Evolutionary conservation across 2,113 vertebrate genomes (phyloP).

Genomic region (Apus apus): DNA sequence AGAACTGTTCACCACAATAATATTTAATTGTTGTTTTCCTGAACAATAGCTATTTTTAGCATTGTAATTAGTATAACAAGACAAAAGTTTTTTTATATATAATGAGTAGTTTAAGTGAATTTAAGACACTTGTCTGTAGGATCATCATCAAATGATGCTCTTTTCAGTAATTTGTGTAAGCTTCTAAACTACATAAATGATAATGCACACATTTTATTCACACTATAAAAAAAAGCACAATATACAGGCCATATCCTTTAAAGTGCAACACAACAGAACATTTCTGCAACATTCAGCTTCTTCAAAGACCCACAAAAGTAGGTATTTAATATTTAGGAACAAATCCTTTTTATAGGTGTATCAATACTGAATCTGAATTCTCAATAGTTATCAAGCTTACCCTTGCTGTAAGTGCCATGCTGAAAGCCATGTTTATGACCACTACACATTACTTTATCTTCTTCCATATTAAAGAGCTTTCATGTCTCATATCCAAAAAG

Average conservation of each 20-base stretch:
- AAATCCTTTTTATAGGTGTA: background rate
- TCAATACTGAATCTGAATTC: conserved; percentile 9
- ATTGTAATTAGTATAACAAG: background rate
- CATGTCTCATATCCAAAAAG: background rate
- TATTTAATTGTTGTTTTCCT: background rate
- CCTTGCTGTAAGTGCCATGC: conserved; percentile 13
- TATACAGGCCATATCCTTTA: conserved; percentile 73
- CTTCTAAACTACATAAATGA: conserved; percentile 55
- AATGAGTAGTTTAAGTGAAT: conserved; percentile 30
- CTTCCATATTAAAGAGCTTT: conserved; percentile 2
- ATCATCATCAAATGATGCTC: conserved; percentile 43
- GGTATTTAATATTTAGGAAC: conserved; percentile 45
- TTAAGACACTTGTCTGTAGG: conserved; percentile 20
- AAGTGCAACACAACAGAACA: conserved; percentile 78
- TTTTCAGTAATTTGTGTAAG: conserved; percentile 43
- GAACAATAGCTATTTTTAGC: background rate
- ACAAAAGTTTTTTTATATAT: background rate
- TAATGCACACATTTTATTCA: conserved; percentile 70
- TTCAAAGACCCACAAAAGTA: conserved; percentile 48
- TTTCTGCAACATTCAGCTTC: conserved; percentile 66
- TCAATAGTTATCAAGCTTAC: conserved; percentile 12
- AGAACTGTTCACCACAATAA: background rate
- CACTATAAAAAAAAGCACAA: conserved; percentile 74
- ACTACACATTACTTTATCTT: conserved; percentile 1
- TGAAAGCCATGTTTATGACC: conserved; percentile 5